These are phyloP conservation scores for Plecturocebus donacophilus DNA, from an alignment of 2,113 vertebrate genomes.

Conservation along the genomic window DNA sequence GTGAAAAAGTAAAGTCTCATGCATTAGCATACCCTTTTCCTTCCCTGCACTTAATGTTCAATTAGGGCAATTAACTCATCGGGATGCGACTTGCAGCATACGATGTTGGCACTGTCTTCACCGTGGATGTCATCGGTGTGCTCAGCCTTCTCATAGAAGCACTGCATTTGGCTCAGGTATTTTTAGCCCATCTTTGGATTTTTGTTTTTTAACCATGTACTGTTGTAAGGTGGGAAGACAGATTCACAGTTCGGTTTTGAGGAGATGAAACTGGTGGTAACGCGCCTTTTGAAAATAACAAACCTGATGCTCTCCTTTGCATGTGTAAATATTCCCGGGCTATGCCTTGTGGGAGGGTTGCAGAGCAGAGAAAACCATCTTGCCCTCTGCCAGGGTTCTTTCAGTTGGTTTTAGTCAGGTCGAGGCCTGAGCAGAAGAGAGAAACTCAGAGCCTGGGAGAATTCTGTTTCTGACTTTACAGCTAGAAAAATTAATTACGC, in stretches of 20 bases:
- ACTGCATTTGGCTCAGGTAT: constrained; percentile 51
- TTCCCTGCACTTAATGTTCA: constrained; percentile 43
- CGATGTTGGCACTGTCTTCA: not conserved
- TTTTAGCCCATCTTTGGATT: constrained; percentile 32
- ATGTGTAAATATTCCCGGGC: not conserved
- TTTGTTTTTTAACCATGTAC: not conserved
- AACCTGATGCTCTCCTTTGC: not conserved
- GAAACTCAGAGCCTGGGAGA: not conserved
- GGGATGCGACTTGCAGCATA: not conserved
- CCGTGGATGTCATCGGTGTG: not conserved
- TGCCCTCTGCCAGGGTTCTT: not conserved
- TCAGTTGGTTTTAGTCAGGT: not conserved
- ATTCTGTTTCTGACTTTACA: not conserved
- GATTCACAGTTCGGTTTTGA: not conserved
- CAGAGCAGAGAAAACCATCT: not conserved
- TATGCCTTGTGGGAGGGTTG: not conserved
- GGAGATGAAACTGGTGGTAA: not conserved
- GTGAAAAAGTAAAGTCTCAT: constrained; percentile 33
- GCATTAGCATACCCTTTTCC: constrained; percentile 28
- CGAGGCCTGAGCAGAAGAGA: not conserved
- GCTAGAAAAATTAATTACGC: not conserved
- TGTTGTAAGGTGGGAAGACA: constrained; percentile 40
- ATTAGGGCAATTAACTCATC: constrained; percentile 58
- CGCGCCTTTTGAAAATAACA: not conserved
- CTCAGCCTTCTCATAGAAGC: not conserved